Percentiles rank a stretch among this genome's conserved stretches.
These are phyloP conservation scores for Linnaemya tessellans DNA, from an alignment of 2,888 invertebrate genomes.

Conservation along the genomic window DNA sequence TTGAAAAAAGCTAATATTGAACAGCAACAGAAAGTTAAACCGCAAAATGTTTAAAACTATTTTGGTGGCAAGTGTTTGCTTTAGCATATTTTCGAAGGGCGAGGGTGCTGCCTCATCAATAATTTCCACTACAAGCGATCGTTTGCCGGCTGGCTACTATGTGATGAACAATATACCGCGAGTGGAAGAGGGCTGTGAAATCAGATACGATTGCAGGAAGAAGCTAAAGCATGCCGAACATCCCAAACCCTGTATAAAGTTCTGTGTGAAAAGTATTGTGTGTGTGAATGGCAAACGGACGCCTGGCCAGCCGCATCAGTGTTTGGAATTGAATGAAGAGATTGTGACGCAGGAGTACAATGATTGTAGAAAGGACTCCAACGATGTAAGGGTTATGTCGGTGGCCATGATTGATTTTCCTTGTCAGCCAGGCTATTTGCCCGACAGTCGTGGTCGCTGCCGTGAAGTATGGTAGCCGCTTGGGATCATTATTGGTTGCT, in stretches of 20 bases:
- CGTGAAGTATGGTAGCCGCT: conserved; percentile 79
- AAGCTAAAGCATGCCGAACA: conserved; percentile 75
- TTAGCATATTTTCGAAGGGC: conserved; percentile 12
- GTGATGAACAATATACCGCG: conserved; percentile 72
- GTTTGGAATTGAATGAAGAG: conserved; percentile 77
- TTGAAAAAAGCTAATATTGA: neutral
- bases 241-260: conserved; percentile 77
- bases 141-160: conserved; percentile 42
- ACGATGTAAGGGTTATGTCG: neutral
- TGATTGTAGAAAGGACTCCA: conserved; percentile 13
- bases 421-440: conserved; percentile 81
- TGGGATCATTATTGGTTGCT: neutral
- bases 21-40: neutral
- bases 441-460: conserved; percentile 80
- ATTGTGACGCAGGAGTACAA: conserved; percentile 73
- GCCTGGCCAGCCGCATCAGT: conserved; percentile 75
- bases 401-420: conserved; percentile 82
- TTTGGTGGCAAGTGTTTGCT: conserved; percentile 26
- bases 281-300: conserved; percentile 74
- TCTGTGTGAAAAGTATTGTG: conserved; percentile 76
- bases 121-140: conserved; percentile 50
- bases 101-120: conserved; percentile 25
- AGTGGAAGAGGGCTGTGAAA: conserved; percentile 74
- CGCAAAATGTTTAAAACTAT: conserved; percentile 54
- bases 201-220: conserved; percentile 76